Percentiles rank a stretch among this genome's conserved stretches.
phyloP scores from a whole-genome alignment of 2,888 invertebrate genomes.

The Argyresthia albistria region DNA sequence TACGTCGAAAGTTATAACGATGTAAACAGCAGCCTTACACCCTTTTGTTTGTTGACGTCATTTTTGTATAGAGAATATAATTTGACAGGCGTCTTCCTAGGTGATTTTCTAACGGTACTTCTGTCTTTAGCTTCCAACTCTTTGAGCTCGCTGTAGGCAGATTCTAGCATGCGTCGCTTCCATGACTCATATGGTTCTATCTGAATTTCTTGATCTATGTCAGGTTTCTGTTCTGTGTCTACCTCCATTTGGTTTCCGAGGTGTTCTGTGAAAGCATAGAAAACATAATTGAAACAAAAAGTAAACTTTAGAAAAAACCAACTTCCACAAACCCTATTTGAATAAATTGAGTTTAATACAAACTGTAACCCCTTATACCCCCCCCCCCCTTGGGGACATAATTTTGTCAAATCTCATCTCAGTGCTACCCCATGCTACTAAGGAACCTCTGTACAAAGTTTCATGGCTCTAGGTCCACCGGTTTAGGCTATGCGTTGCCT shows the following conservation, averaged over 20 bases:
- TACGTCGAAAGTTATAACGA: background rate
- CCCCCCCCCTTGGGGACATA: no score
- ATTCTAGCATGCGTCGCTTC: constrained; percentile 71
- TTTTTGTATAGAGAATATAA: constrained; percentile 43
- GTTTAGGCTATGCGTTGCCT: no score
- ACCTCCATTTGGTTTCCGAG: constrained; percentile 30
- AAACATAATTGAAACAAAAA: no score
- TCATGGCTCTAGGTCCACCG: no score
- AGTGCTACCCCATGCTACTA: no score
- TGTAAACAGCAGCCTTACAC: constrained; percentile 48
- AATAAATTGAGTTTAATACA: no score
- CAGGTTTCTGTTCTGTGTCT: constrained; percentile 18
- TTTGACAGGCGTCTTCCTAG: constrained; percentile 44
- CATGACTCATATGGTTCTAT: constrained; percentile 75
- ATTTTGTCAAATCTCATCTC: no score
- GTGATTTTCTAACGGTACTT: constrained; percentile 32
- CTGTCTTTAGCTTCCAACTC: constrained; percentile 16
- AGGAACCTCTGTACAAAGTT: no score
- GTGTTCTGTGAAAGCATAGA: constrained; percentile 15
- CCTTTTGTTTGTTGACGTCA: constrained; percentile 26
- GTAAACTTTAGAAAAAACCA: no score
- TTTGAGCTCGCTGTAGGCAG: constrained; percentile 47
- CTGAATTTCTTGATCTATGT: constrained; percentile 27
- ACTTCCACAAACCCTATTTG: no score
- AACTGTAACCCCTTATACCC: no score